Conservation (phyloP, 2,888 invertebrate genomes). For the Pardosa pseudoannulata region DNA sequence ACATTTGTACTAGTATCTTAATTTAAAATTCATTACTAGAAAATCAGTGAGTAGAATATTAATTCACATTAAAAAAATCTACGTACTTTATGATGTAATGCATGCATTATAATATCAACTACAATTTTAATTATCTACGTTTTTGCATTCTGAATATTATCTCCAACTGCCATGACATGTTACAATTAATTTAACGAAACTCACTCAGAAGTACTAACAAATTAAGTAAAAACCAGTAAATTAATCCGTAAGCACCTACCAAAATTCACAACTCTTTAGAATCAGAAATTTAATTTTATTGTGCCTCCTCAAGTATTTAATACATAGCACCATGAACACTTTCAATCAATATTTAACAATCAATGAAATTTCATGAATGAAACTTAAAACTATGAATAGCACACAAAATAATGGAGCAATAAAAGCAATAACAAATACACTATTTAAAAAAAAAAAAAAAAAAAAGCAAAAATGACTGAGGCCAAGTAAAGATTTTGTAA, state of each 20-base stretch:
- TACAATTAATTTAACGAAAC: neutral
- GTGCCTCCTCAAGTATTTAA: too few species aligned
- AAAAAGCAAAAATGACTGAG: too few species aligned
- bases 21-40: neutral
- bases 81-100: neutral
- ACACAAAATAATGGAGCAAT: too few species aligned
- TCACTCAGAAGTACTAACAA: neutral
- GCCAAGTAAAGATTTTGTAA: too few species aligned
- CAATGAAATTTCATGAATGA: too few species aligned
- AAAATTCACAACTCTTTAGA: too few species aligned
- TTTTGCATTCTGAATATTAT: neutral
- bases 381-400: too few species aligned
- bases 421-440: too few species aligned
- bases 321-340: too few species aligned
- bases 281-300: too few species aligned
- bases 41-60: neutral
- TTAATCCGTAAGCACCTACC: neutral
- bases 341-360: too few species aligned
- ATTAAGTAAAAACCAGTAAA: neutral
- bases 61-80: conserved; percentile 1
- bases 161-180: neutral
- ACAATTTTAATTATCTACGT: neutral
- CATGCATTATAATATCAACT: neutral
- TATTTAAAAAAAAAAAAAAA: too few species aligned
- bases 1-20: neutral